These are phyloP conservation scores for Melospiza georgiana DNA, from an alignment of 2,113 vertebrate genomes.

Conservation along the genomic window DNA sequence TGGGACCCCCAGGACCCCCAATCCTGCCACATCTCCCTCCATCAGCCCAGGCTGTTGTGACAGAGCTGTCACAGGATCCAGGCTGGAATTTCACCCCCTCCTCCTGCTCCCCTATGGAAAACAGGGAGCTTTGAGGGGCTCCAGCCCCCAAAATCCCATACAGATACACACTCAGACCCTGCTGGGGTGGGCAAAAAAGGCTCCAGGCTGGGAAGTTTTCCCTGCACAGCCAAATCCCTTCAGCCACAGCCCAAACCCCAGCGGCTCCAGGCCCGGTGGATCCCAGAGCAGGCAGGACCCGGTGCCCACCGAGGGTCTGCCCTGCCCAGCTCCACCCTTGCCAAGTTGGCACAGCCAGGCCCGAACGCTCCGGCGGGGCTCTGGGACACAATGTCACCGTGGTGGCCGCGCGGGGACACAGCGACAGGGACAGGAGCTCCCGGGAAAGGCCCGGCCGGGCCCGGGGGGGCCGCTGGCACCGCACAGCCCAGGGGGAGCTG, in stretches of 20 bases:
- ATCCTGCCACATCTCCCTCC: too few species aligned
- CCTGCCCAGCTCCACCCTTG: neutral
- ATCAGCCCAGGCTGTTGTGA: neutral
- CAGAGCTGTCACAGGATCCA: neutral
- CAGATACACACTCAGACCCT: neutral
- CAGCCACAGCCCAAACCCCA: neutral
- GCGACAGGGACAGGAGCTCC: slow-evolving; percentile 19
- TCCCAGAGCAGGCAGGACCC: neutral
- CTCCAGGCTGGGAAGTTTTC: neutral
- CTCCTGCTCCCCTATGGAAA: neutral
- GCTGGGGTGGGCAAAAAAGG: neutral
- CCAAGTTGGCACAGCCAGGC: neutral
- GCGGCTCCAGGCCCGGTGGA: accelerated
- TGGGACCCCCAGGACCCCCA: neutral
- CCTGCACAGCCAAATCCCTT: neutral
- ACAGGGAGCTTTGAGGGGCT: neutral
- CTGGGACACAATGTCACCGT: neutral
- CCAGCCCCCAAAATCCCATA: neutral
- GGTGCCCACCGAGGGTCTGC: neutral
- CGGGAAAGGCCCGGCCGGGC: neutral
- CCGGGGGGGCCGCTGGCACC: neutral
- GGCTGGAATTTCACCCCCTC: neutral
- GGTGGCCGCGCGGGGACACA: neutral
- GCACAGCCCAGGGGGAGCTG: neutral
- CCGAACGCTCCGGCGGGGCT: accelerated